Base-by-base conservation (phyloP, 2,113 vertebrate species). In the Pterophyllum scalare region DNA sequence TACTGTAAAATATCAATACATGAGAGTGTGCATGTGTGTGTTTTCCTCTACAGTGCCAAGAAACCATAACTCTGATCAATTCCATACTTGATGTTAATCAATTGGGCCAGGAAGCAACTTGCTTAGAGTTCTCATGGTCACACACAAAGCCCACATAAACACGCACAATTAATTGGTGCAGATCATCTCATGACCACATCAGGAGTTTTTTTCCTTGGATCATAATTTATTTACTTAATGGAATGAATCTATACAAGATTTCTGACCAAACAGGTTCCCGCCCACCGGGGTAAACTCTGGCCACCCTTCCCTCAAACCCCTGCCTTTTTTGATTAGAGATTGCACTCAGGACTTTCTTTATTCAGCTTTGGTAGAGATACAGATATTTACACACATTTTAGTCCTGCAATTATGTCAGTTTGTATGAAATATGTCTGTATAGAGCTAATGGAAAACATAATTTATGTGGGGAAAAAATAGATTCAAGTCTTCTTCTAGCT, bases 211-310 rank as follows among this genome's bases (percentile, higher is more conserved):
- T 28, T 28, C 28, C 28, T 28, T 28, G 28, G 28, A 28, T 28
- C 28, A 28, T 28, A 28, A 28, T 28, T 28, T 28, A 28, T 28
- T 28, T 28, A 28, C 28, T 28, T 28, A 28, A 28, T 95, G 96
- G 96, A 97, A 81, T 93, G 91, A 14, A 95, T 96, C 52, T 97
- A 96, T 60, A 94, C 90, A 33, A 97, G 96, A 84, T 97, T 97
- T 88, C 92, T 97, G 35, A 97, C 96, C 82, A 96, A 95, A 89
- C 94, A 96, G 26, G 94, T 97, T 84, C 96, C 96, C 3, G 60
- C 80, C 13, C 81, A 96, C 24, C 96, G 93, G 93, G 89, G 83
- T 90, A 74, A 93, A 82, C 79, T 93, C 93, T 3, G 94, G 94
- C 22, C 96, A 96, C 85, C 95, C 96, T 2, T 98, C 95, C 22